phyloP scores from a whole-genome alignment of 2,797 vertebrate genomes.

The Helostoma temminkii region DNA sequence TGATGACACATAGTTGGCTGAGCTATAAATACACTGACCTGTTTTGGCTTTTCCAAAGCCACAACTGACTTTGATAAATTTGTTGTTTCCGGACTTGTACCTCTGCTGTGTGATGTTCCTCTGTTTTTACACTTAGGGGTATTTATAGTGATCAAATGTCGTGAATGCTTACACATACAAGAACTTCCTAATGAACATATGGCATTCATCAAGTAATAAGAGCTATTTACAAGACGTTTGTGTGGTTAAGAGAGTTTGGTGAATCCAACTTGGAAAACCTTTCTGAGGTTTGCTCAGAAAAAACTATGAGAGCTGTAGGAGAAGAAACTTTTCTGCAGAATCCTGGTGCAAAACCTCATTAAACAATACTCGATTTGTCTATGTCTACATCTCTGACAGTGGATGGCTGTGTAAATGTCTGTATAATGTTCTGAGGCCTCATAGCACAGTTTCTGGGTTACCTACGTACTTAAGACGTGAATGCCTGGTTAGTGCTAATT shows the following conservation, averaged over 20 bases:
- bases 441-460: constrained; percentile 82
- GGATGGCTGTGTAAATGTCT: background rate
- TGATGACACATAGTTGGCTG: background rate
- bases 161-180: background rate
- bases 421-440: constrained; percentile 33
- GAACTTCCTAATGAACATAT: background rate
- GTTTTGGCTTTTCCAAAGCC: background rate
- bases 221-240: background rate
- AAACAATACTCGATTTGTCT: background rate
- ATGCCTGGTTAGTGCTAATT: constrained; percentile 74
- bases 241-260: background rate
- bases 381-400: background rate
- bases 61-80: background rate
- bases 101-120: background rate
- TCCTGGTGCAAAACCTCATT: too few species aligned
- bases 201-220: background rate
- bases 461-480: constrained; percentile 58
- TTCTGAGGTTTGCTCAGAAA: too few species aligned
- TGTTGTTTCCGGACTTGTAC: background rate
- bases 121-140: background rate
- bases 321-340: background rate
- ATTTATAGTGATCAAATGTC: background rate
- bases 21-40: background rate
- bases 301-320: background rate
- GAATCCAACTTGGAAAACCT: background rate